Evolutionary conservation across 2,797 vertebrate genomes (phyloP), one percentile per base, ranked within the genome.

Genomic region (Phoeniculus purpureus): DNA sequence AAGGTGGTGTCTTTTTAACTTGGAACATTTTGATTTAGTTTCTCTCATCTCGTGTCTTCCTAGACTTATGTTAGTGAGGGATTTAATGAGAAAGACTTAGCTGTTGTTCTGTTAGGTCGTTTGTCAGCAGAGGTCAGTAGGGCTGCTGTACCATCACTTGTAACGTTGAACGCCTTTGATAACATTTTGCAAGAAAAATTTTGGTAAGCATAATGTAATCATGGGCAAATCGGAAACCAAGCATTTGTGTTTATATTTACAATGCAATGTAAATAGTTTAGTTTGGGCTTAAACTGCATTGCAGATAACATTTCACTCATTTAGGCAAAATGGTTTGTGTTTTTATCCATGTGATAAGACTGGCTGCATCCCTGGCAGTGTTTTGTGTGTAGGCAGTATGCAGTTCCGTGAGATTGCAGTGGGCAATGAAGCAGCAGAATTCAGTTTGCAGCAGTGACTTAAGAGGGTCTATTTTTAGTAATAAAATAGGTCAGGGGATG

Each of bases 401-500:
- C 85, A 93, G 87, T 78, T 95, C 93, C 51, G 92, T 96, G 82
- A 96, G 93, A 97, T 95, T 97, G 97, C 97, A 96, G 97, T 95
- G 96, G 97, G 97, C 97, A 98, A 96, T 97, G 97, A 98, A 98
- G 98, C 98, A 97, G 98, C 95, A 97, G 98, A 98, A 98, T 98
- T 97, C 97, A 97, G 97, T 98, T 98, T 98, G 97, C 96, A 89
- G 97, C 97, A 96, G 97, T 98, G 98, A 99, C 98, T 98, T 97
- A 98, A 98, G 98, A 98, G 97, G 96, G 97, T 94, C 98, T 99
- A 99, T 99, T 98, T 98, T 98, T 98, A 98, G 98, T 98, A 97
- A 97, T 98, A 97, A 99, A 99, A 98, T 98, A 98, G 98, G 98
- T 98, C 98, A 98, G 97, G 97, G 96, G 94, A 95, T 97, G 96